Evolutionary conservation across 2,113 vertebrate species (phyloP).

Genomic region (Phaethornis superciliosus): DNA sequence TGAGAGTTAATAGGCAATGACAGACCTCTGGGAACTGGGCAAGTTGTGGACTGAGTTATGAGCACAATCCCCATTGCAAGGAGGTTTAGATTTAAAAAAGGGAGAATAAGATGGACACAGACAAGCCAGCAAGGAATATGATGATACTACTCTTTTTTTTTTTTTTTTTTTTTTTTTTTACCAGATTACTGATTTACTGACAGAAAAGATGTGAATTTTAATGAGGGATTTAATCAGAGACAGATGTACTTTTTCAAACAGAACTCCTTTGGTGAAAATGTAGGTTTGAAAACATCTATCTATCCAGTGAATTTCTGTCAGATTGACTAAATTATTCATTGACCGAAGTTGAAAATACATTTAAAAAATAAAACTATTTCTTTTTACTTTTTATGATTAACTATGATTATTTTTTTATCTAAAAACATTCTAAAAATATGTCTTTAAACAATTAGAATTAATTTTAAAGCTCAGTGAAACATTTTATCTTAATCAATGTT

Average conservation of each 20-base stretch:
- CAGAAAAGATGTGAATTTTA: slow-evolving; percentile 48
- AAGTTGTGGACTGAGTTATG: not conserved
- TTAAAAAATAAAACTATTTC: not conserved
- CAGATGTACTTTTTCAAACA: slow-evolving; percentile 40
- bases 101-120: not conserved
- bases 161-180: slow-evolving; percentile 27
- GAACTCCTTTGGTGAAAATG: not conserved
- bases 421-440: not conserved
- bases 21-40: not conserved
- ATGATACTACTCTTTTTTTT: slow-evolving; percentile 1
- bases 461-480: not conserved
- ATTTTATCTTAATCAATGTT: not conserved
- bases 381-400: not conserved
- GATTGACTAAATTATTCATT: not conserved
- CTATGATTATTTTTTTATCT: not conserved
- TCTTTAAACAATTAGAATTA: not conserved
- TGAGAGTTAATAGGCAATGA: not conserved
- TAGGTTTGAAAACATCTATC: slow-evolving; percentile 5
- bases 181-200: slow-evolving; percentile 51
- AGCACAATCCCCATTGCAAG: not conserved
- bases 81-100: not conserved
- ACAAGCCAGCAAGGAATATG: slow-evolving; percentile 7
- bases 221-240: slow-evolving; percentile 51
- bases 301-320: slow-evolving; percentile 11
- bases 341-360: not conserved